Base-by-base conservation (phyloP, 2,113 vertebrate species). In the Takifugu flavidus region DNA sequence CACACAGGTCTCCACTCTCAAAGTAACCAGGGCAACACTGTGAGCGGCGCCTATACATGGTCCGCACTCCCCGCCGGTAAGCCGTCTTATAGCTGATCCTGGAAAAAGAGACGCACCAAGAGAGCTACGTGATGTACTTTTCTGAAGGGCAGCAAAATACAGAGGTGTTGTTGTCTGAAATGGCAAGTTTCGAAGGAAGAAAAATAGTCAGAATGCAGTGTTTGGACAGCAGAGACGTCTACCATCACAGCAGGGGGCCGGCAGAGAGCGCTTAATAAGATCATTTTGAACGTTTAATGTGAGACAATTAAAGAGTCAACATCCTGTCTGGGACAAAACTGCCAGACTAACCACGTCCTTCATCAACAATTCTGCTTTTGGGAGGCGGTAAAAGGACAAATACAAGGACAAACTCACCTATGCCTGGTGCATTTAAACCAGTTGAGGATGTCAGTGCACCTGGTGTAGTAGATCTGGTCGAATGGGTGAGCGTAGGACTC, bases 361-460 rank as follows among this genome's bases (percentile, higher is more conserved):
- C 39, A 25, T 1, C 45, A 51, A 65, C 45, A 39, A 60, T 51
- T 49, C 50, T 71, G 13, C 43, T 50, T 68, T 60, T 53, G 43
- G 56, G 53, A 25, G 39, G 54, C 34, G 47, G 55, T 15, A 51
- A 67, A 47, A 65, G 50, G 25, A 61, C 53, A 65, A 58, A 58
- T 44, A 20, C 13, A 26, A 0, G 34, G 39, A 72, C 47, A 50
- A 31, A 78, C 90, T 79, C 81, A 98, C 97, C 97, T 93, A 83
- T 99, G 97, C 51, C 95, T 90, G 45, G 97, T 99, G 82, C 97
- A 99, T 86, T 99, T 99, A 91, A 99, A 99, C 97, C 96, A 99
- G 91, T 98, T 99, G 57, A 99, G 94, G 75, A 99, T 99, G 79
- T 99, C 97, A 0, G 97, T 97, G 83, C 97, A 99, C 72, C 96